These are phyloP conservation scores for Adoxophyes honmai DNA, from an alignment of 1,140 invertebrate genomes.

Conservation along the genomic window DNA sequence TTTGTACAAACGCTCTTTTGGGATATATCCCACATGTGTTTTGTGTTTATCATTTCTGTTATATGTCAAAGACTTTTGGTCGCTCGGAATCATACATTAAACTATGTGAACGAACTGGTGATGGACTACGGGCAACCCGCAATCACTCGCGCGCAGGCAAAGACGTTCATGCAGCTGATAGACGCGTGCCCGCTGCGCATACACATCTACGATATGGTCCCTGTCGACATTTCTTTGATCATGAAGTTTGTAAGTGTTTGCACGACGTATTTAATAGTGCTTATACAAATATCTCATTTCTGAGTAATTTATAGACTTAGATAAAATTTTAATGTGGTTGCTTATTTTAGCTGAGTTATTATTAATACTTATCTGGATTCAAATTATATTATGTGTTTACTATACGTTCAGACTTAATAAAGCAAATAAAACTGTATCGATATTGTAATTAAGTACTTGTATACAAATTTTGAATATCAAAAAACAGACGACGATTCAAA, in stretches of 20 bases:
- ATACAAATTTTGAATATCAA: too few relatives aligned
- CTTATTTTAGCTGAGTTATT: too few relatives aligned
- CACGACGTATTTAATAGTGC: constrained; percentile 16
- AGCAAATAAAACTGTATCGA: too few relatives aligned
- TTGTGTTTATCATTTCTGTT: constrained; percentile 35
- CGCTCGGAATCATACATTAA: not conserved
- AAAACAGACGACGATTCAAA: too few relatives aligned
- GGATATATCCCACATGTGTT: too few relatives aligned
- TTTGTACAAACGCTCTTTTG: too few relatives aligned
- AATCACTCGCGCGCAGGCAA: constrained; percentile 3
- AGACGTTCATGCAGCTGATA: constrained; percentile 18
- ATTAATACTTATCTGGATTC: too few relatives aligned
- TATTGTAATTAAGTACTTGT: too few relatives aligned
- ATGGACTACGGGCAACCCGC: constrained; percentile 14
- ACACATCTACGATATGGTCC: constrained; percentile 17
- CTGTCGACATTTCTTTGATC: constrained; percentile 8
- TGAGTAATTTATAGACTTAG: too few relatives aligned
- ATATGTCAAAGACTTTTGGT: not conserved
- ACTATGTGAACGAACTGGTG: constrained; percentile 13
- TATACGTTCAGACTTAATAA: too few relatives aligned
- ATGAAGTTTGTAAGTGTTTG: constrained; percentile 13
- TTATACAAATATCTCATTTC: constrained; percentile 16
- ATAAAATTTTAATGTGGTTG: too few relatives aligned
- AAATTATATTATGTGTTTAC: too few relatives aligned
- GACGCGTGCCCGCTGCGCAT: constrained; percentile 14